Evolutionary conservation across 2,888 invertebrate species (phyloP), one percentile per base, ranked within the genome.

Genomic region (Hedya salicella): DNA sequence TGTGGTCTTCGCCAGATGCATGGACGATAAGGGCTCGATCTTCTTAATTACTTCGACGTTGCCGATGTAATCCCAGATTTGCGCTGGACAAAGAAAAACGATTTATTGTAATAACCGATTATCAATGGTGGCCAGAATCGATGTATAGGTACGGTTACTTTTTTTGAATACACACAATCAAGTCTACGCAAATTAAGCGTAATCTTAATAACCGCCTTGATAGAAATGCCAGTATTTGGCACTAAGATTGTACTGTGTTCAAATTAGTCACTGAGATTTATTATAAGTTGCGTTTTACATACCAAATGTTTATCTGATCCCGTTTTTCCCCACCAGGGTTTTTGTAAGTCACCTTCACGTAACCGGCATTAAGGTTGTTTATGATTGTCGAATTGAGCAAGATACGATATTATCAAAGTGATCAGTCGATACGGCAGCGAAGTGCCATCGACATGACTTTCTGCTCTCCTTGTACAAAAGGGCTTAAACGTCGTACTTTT

Each of bases 11-110:
- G 30, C 6, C 3, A 13, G n/a, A 11, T 19, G 32, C 19, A 19
- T 46, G 6, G 46, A 2, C 9, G 32, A 32, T 2, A 32, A 9
- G 8, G 16, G 25, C 3, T 25, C 16, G 13, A 6, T 16, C 5
- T 13, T 56, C 32, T 32, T 57, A 0, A 57, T 13, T 13, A 32
- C 32, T 8, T 57, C 17, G n/a, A 32, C 32, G n/a, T 16, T 19
- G 3, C 44, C 44, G 42, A 57, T 57, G 44, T 57, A 57, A n/a
- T n/a, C 44, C 57, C 57, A 57, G 44, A 57, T 57, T 57, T 17
- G 17, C 1, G 44, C 57, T 57, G 9, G 17, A n/a, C n/a, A n/a
- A n/a, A n/a, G 46, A 57, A 16, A n/a, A 30, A 30, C 0, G 3
- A 13, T 25, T n/a, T 21, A 21, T 21, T 13, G n/a, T n/a, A 13